Base-by-base conservation (phyloP, 64 coral and sea anemone genomes). In the Anthopleura sola region DNA sequence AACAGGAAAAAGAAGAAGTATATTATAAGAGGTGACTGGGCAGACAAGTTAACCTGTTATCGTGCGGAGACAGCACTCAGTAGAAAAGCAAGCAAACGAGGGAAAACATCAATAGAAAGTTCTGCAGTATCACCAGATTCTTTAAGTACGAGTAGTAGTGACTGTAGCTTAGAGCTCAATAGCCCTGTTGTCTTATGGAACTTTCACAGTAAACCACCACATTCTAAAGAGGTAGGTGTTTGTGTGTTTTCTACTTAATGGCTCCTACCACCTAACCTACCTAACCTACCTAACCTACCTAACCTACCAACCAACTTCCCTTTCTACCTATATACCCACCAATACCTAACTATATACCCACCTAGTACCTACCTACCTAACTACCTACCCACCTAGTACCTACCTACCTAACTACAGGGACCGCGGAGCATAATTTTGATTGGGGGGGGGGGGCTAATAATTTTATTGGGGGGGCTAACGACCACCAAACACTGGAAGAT, bases 21-120 rank as follows among this genome's bases (percentile, higher is more conserved):
- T 49, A 54, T 92, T 5, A 36, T 98, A 1, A 85, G 76, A 39
- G 95, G 95, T 29, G 95, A 98, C 89, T 98, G 95, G 95, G 92
- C 95, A 21, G 79, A 94, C 53, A 88, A 55, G 20, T 53, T 98
- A 18, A 83, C 84, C 1, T 94, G 95, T 54, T 98, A 85, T 46
- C 84, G 91, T 0, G 86, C 93, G 5, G 83, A 91, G 5, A 88
- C 89, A 48, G 26, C 75, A 16, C 36, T 95, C 49, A 92, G 21
- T 21, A 91, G 82, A 23, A 95, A 92, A 53, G 87, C 48, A 55
- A 92, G 81, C 24, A 81, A 60, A 29, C 37, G 93, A 26, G 78
- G 78, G 0, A 81, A 81, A 81, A 46, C 38, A 18, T 46, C 38
- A 15, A 48, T 81, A 46, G 78, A 81, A 19, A 81, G 26, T 36